phyloP scores from a whole-genome alignment of 2,113 vertebrate genomes.

The Puma concolor region DNA sequence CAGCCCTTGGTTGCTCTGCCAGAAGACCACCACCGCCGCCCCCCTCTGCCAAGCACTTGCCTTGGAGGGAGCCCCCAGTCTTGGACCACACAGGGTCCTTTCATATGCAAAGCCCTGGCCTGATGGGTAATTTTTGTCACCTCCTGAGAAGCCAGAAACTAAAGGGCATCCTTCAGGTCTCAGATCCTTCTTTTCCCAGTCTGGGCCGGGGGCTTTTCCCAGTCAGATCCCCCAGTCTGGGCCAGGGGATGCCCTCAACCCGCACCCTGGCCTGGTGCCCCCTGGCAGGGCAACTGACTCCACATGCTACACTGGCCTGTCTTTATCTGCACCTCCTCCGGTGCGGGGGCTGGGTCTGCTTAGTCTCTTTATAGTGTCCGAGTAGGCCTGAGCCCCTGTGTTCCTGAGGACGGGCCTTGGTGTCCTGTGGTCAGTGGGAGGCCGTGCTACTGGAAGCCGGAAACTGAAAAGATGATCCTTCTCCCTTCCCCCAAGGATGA shows the following conservation, averaged over 20 bases:
- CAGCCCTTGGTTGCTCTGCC: not conserved
- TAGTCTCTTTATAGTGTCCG: not conserved
- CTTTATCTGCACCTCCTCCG: not conserved
- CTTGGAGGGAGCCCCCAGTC: not conserved
- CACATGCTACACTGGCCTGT: not conserved
- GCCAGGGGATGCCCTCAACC: not conserved
- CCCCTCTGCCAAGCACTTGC: not conserved
- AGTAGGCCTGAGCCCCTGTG: not conserved
- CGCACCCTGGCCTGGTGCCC: not conserved
- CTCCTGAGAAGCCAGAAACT: not conserved
- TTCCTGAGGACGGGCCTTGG: not conserved
- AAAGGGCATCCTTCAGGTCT: not conserved
- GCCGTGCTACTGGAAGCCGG: not conserved
- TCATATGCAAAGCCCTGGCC: not conserved
- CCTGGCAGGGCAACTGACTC: not conserved
- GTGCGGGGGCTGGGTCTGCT: not conserved
- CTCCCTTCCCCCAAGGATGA: conserved; percentile 44
- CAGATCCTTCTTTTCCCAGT: not conserved
- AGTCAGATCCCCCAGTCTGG: no score
- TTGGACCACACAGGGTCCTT: not conserved
- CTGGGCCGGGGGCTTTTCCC: no score
- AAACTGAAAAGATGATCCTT: conserved; percentile 11
- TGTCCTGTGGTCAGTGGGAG: conserved; percentile 25
- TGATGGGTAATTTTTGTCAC: not conserved
- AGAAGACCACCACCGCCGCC: not conserved